These are phyloP conservation scores for Aselliscus stoliczkanus DNA, from an alignment of 2,797 vertebrate genomes.

Conservation along the genomic window DNA sequence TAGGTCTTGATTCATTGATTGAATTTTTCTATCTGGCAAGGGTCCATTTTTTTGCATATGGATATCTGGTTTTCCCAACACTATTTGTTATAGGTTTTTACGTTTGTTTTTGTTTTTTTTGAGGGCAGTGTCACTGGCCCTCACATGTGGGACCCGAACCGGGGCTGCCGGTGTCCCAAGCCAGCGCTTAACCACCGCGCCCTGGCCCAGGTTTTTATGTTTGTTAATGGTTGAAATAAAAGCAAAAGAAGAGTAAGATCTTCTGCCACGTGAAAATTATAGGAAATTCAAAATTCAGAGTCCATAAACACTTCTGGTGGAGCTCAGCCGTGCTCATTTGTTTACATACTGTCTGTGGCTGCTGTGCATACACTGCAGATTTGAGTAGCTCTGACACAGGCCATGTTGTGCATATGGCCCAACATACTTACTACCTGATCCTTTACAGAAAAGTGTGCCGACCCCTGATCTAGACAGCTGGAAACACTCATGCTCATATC, in stretches of 20 bases:
- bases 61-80: not conserved
- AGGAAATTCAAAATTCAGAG: conserved; percentile 2
- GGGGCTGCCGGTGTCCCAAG: no score
- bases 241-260: not conserved
- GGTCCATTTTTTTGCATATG: not conserved
- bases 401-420: not conserved
- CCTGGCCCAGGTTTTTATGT: not conserved
- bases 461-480: not conserved
- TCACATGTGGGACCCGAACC: no score
- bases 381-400: not conserved
- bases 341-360: not conserved
- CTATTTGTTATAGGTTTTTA: not conserved
- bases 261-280: conserved; percentile 6
- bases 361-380: not conserved
- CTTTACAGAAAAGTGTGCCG: not conserved
- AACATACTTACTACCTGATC: not conserved
- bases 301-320: not conserved
- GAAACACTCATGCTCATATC: not conserved
- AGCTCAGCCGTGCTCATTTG: not conserved
- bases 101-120: no score
- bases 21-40: conserved; percentile 12
- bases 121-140: no score
- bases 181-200: no score
- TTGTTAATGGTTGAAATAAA: conserved; percentile 39
- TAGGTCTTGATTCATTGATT: not conserved